Conservation (phyloP, 1,140 invertebrate species). For the Scaptodrosophila lebanonensis region DNA sequence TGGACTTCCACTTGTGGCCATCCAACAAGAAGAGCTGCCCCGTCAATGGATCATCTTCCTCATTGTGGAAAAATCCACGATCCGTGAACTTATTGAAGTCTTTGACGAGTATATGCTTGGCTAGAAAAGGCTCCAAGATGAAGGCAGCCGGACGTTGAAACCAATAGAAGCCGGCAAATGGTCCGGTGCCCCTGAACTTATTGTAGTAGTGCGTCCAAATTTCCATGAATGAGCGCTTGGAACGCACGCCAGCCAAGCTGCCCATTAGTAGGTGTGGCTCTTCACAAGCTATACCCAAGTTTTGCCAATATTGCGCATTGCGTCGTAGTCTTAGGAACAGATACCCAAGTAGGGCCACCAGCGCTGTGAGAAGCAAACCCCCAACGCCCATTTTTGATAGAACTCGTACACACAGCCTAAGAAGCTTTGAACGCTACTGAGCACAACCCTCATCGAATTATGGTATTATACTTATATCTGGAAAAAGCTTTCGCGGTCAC, state of each 20-base stretch:
- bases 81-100: slow-evolving; percentile 79
- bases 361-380: not conserved
- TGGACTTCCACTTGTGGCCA: slow-evolving; percentile 78
- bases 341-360: slow-evolving; percentile 9
- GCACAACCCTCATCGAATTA: no score
- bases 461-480: not conserved
- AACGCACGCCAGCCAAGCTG: slow-evolving; percentile 38
- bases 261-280: slow-evolving; percentile 52
- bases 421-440: not conserved
- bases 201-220: slow-evolving; percentile 52
- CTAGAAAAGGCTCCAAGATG: slow-evolving; percentile 79
- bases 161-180: slow-evolving; percentile 37
- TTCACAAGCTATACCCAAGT: slow-evolving; percentile 69
- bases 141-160: slow-evolving; percentile 16
- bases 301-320: slow-evolving; percentile 60
- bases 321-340: slow-evolving; percentile 10
- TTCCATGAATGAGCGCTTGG: slow-evolving; percentile 12
- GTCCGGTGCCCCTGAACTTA: slow-evolving; percentile 45
- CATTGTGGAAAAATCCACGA: slow-evolving; percentile 76
- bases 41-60: slow-evolving; percentile 77
- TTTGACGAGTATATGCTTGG: slow-evolving; percentile 80
- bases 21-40: slow-evolving; percentile 76
- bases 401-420: not conserved
- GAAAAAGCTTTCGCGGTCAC: slow-evolving; percentile 5
- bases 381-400: slow-evolving; percentile 7